These are phyloP conservation scores for Gryon sp. DNA, from an alignment of 1,140 invertebrate species.

Conservation along the genomic window DNA sequence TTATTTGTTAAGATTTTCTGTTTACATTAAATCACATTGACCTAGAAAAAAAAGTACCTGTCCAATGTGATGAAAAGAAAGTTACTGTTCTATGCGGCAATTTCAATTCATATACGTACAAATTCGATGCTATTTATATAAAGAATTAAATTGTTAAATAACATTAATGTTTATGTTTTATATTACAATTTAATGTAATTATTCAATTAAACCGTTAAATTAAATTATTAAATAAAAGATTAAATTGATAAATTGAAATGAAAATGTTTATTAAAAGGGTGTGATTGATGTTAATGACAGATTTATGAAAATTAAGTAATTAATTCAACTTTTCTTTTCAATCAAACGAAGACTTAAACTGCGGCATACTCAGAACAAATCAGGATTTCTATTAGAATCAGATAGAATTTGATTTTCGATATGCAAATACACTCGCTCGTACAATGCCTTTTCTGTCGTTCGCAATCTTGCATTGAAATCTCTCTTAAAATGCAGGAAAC, in stretches of 20 bases:
- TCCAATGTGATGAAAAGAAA: slow-evolving; percentile 11
- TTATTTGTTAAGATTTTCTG: slow-evolving; percentile 42
- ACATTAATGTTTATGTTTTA: no score
- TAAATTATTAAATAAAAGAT: no score
- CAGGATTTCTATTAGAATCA: slow-evolving; percentile 12
- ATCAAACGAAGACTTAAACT: no score
- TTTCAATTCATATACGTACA: not conserved
- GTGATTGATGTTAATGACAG: no score
- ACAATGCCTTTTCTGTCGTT: slow-evolving; percentile 43
- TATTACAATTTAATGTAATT: no score
- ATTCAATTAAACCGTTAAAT: no score
- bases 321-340: no score
- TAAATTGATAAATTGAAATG: no score
- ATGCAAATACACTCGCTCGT: slow-evolving; percentile 44
- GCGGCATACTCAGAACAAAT: not conserved
- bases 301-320: no score
- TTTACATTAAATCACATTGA: slow-evolving; percentile 39
- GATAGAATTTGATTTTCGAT: slow-evolving; percentile 46
- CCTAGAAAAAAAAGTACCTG: slow-evolving; percentile 41
- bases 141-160: no score
- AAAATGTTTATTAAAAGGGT: no score
- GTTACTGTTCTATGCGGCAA: slow-evolving; percentile 1
- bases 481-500: slow-evolving; percentile 49
- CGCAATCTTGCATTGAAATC: slow-evolving; percentile 55
- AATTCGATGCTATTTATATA: no score